phyloP scores from a whole-genome alignment of 1,140 invertebrate species.

The Eubasilissa regina region DNA sequence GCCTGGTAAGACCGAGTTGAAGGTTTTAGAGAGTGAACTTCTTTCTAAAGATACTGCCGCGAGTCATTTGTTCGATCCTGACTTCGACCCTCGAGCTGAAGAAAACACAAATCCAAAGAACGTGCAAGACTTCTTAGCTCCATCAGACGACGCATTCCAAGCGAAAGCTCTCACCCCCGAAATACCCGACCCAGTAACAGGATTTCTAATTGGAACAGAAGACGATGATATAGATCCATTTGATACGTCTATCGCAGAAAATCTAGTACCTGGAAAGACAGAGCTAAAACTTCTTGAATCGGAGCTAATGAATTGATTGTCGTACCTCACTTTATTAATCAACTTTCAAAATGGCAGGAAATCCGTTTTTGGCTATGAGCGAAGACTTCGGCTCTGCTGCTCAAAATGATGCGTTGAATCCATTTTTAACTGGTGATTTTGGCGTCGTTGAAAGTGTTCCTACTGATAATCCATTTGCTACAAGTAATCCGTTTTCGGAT shows the following conservation, averaged over 20 bases:
- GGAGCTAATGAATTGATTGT: conserved; percentile 75
- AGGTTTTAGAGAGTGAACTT: conserved; percentile 81
- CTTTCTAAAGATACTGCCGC: conserved; percentile 61
- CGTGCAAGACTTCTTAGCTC: conserved; percentile 70
- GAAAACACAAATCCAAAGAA: conserved; percentile 62
- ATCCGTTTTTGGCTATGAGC: conserved; percentile 84
- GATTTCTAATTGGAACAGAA: conserved; percentile 62
- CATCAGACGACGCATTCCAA: conserved; percentile 77
- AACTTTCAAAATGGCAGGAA: conserved; percentile 75
- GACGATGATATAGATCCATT: conserved; percentile 81
- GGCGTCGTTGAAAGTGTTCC: conserved; percentile 62
- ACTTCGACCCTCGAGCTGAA: conserved; percentile 74
- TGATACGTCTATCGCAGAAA: conserved; percentile 84
- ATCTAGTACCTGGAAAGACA: conserved; percentile 82
- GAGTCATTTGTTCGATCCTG: conserved; percentile 67
- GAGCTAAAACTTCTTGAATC: conserved; percentile 84
- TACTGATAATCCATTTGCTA: conserved; percentile 76
- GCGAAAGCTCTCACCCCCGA: conserved; percentile 79
- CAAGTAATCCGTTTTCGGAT: conserved; percentile 76
- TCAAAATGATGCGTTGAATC: conserved; percentile 76
- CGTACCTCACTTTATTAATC: neutral
- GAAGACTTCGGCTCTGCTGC: conserved; percentile 73
- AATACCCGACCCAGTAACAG: conserved; percentile 62
- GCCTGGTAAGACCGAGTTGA: conserved; percentile 82
- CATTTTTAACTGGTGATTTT: conserved; percentile 79